Evolutionary conservation across 2,797 vertebrate genomes (phyloP).

Genomic region (Sardinella longiceps): DNA sequence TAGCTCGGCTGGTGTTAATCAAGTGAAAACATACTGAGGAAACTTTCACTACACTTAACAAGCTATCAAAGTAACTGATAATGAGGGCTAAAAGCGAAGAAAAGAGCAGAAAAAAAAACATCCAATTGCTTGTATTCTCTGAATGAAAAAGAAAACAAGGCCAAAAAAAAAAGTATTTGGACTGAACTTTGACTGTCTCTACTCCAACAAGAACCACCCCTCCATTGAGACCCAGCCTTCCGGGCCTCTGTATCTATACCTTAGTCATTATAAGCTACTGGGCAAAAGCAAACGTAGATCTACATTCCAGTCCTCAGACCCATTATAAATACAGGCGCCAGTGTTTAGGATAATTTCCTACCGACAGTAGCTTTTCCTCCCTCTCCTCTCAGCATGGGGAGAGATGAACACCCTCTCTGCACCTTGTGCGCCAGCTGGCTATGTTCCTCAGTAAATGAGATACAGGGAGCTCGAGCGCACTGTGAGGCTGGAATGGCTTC

Average conservation of each 20-base stretch:
- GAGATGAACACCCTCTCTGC: constrained; percentile 24
- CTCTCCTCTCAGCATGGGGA: background rate
- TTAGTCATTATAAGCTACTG: background rate
- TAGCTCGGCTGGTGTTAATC: constrained; percentile 1
- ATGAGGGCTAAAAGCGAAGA: background rate
- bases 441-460: constrained; percentile 59
- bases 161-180: background rate
- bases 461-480: constrained; percentile 47
- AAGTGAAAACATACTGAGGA: background rate
- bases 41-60: background rate
- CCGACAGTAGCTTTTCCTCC: constrained; percentile 2
- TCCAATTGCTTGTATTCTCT: background rate
- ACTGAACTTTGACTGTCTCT: background rate
- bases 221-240: background rate
- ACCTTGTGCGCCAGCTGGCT: constrained; percentile 39
- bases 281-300: background rate
- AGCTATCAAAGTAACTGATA: background rate
- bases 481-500: constrained; percentile 60
- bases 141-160: background rate
- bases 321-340: constrained; percentile 11
- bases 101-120: background rate
- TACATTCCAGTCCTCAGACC: constrained; percentile 9
- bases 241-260: background rate
- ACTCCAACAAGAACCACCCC: background rate
- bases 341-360: constrained; percentile 26